Evolutionary conservation across 2,888 invertebrate species (phyloP).

Genomic region (Ischnura elegans): DNA sequence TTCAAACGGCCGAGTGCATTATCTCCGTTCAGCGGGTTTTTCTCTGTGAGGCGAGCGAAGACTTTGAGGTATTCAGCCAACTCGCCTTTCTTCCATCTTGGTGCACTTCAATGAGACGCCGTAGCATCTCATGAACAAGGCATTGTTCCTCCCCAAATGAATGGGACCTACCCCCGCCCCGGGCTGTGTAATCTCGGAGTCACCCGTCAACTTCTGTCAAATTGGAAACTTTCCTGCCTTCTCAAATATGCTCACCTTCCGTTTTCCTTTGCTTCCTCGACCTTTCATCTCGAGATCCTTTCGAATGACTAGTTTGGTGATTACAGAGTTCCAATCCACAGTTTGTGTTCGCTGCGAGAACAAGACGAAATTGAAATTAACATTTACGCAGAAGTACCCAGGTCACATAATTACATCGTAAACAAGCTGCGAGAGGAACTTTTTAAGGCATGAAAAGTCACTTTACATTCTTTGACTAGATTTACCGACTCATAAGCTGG

Average conservation of each 20-base stretch:
- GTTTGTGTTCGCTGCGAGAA: not conserved
- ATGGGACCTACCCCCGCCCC: slow-evolving; percentile 3
- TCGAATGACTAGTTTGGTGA: slow-evolving; percentile 34
- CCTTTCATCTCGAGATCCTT: slow-evolving; percentile 32
- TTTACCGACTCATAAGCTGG: no score
- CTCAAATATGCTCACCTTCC: slow-evolving; percentile 33
- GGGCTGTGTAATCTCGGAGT: slow-evolving; percentile 5
- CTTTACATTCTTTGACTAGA: no score
- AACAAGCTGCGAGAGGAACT: not conserved
- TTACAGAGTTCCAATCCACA: not conserved
- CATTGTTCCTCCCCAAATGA: slow-evolving; percentile 45
- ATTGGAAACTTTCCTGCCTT: slow-evolving; percentile 42
- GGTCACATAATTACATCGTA: not conserved
- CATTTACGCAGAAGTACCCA: not conserved
- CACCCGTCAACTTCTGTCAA: slow-evolving; percentile 49
- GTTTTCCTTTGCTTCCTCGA: not conserved
- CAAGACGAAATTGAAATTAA: not conserved
- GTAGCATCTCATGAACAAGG: not conserved
- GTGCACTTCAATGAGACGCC: slow-evolving; percentile 34
- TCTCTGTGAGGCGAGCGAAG: slow-evolving; percentile 2
- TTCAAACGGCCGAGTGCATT: slow-evolving; percentile 20
- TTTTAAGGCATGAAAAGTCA: not conserved
- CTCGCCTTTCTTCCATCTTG: slow-evolving; percentile 15
- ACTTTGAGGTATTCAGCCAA: slow-evolving; percentile 30
- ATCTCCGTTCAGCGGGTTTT: not conserved